Conservation (phyloP, 2,113 vertebrate species). For the Aptenodytes patagonicus region DNA sequence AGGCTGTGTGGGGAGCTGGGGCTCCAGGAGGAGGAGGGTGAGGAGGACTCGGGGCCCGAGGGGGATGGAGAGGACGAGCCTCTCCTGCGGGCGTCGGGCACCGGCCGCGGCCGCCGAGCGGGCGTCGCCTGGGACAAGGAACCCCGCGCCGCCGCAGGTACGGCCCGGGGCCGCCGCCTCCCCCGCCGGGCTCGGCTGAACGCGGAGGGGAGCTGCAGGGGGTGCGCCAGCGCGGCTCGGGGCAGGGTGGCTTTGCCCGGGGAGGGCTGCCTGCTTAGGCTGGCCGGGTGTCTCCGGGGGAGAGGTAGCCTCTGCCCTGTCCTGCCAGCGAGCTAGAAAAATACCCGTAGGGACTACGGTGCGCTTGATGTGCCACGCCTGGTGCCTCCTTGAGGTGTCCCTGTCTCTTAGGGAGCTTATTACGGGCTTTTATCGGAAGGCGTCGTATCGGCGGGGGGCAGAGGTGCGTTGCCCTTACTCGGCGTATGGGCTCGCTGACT, state of each 20-base stretch:
- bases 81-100: neutral
- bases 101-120: neutral
- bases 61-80: slow-evolving; percentile 52
- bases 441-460: neutral
- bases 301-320: neutral
- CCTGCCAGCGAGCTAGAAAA: rapidly evolving
- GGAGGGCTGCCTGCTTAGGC: neutral
- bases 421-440: rapidly evolving
- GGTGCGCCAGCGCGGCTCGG: neutral
- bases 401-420: rapidly evolving
- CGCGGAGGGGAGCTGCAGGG: neutral
- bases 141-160: slow-evolving; percentile 8
- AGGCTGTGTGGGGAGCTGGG: neutral
- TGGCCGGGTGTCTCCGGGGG: rapidly evolving
- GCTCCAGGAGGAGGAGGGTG: neutral
- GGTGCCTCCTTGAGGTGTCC: rapidly evolving
- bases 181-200: neutral
- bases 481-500: rapidly evolving
- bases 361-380: rapidly evolving
- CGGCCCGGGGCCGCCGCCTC: neutral
- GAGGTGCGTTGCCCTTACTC: neutral
- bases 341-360: rapidly evolving
- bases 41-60: neutral
- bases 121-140: neutral
- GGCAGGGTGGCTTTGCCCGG: neutral